Evolutionary conservation across 2,797 vertebrate species (phyloP).

Genomic region (Lacerta viridis): DNA sequence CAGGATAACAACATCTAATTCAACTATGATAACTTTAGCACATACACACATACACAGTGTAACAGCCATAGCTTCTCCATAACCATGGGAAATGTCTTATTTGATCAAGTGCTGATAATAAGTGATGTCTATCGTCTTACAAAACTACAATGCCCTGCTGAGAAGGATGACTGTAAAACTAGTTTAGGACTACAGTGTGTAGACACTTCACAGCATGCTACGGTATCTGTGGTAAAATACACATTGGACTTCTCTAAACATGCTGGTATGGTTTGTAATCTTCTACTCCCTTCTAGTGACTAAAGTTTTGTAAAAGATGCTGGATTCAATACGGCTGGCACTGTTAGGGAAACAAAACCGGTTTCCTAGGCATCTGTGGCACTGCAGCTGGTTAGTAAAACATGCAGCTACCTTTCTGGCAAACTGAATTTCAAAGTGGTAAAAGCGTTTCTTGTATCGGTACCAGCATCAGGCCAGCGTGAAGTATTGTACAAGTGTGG

Average conservation of each 20-base stretch:
- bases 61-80: not conserved
- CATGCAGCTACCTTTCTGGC: not conserved
- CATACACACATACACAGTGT: not conserved
- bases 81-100: not conserved
- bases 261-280: not conserved
- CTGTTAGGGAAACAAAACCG: not conserved
- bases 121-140: not conserved
- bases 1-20: not conserved
- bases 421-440: not conserved
- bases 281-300: not conserved
- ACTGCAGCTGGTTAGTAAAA: not conserved
- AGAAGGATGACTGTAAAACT: not conserved
- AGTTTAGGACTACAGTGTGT: not conserved
- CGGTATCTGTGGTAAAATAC: not conserved
- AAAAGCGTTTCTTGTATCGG: not conserved
- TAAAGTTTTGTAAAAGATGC: not conserved
- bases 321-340: not conserved
- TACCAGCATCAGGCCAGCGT: not conserved
- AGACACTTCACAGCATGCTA: not conserved
- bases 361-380: not conserved
- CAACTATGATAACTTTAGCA: not conserved
- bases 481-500: not conserved
- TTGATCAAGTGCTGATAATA: not conserved
- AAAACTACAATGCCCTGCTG: not conserved
- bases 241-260: not conserved